Evolutionary conservation across 2,888 invertebrate genomes (phyloP), one percentile per base, ranked within the genome.

Genomic region (Limnephilus rhombicus): DNA sequence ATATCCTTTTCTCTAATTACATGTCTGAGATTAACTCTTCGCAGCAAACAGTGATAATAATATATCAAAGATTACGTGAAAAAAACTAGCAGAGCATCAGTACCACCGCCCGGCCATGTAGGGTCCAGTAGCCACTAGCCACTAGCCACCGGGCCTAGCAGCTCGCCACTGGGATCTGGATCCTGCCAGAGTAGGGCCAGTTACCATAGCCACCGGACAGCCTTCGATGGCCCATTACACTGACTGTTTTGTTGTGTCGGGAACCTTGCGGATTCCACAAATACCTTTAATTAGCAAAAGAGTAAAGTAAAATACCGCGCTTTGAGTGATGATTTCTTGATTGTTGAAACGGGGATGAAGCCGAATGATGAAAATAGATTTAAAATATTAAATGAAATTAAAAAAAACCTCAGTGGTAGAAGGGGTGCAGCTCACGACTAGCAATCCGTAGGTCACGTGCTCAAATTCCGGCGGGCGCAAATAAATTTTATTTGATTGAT

Each of bases 261-360:
- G 34, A 82, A 34, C 82, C 82, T 82, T 82, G 82, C 15, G 3
- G 31, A 82, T 82, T 82, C 82, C 82, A 15, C 31, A 82, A 82
- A 82, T 82, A 18, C 18, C 34, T 82, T 82, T 82, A 82, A 82
- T 82, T 82, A 82, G 82, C 82, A 31, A 82, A 82, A 68, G 31
- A 18, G 82, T 31, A 31, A 82, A 82, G 7, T 34, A 15, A 82
- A 82, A 82, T 82, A 82, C 82, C 82, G 29, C 82, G 68, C 68
- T 68, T 9, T n/a, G 9, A 68, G 24, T 68, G 68, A n/a, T 68
- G 68, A 68, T 68, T 18, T 68, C 68, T 18, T 68, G 68, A 68
- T 68, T 68, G 68, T 68, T 68, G 68, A 68, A 2, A 68, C 7
- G 24, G 24, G 68, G 68, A 68, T 68, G 68, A 68, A 68, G 68